A percentile compares a stretch with the other conserved stretches of the same genome.
phyloP scores from a whole-genome alignment of 1,140 invertebrate species.

The Pseudomyrmex cubaensis region DNA sequence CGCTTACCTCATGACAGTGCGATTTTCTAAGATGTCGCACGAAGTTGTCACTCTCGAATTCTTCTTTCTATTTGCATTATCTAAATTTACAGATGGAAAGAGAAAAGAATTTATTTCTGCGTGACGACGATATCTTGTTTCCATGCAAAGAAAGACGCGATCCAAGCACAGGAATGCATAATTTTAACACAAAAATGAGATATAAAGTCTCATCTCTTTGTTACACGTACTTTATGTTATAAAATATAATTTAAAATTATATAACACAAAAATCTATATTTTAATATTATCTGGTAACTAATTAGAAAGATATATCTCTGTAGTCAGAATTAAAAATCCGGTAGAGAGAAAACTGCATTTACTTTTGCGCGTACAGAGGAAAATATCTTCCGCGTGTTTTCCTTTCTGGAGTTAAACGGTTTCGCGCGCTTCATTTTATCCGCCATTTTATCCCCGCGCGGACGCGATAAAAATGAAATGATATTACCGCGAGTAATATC shows the following conservation, averaged over 20 bases:
- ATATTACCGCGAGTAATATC: constrained; percentile 50
- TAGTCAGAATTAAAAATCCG: constrained; percentile 12
- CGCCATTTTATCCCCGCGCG: neutral
- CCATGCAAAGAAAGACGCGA: constrained; percentile 25
- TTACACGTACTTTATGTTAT: neutral
- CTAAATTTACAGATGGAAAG: constrained; percentile 7
- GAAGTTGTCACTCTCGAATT: constrained; percentile 27
- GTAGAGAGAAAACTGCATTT: neutral
- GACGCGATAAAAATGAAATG: constrained; percentile 41
- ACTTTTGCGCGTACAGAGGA: neutral
- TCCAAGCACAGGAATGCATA: neutral
- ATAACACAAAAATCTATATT: neutral
- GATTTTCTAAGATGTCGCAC: constrained; percentile 30
- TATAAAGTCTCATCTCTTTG: neutral
- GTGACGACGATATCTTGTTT: constrained; percentile 42
- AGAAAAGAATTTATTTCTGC: constrained; percentile 15
- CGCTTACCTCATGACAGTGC: neutral
- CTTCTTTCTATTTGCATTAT: constrained; percentile 23
- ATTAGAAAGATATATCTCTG: no score
- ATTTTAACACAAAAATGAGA: constrained; percentile 8
- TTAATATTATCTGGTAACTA: constrained; percentile 21
- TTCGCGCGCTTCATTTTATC: constrained; percentile 31
- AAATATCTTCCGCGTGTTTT: constrained; percentile 31
- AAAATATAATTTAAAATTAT: constrained; percentile 1
- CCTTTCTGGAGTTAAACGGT: constrained; percentile 18